phyloP scores from a whole-genome alignment of 2,888 invertebrate genomes.

The Ceratothoa steindachneri region DNA sequence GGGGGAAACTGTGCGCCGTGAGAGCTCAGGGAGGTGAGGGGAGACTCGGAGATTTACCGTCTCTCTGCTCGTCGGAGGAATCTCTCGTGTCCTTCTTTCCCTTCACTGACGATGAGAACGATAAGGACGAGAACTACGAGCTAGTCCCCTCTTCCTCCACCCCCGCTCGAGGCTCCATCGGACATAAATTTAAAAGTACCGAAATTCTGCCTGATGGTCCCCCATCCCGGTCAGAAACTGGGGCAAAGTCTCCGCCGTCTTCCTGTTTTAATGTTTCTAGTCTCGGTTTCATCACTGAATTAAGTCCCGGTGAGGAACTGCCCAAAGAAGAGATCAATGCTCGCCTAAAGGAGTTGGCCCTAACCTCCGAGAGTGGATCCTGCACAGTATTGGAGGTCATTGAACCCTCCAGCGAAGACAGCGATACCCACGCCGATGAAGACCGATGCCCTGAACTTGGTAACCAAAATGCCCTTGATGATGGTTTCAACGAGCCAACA shows the following conservation, averaged over 20 bases:
- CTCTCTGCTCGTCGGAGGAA: slow-evolving; percentile 42
- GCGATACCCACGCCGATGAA: slow-evolving; percentile 42
- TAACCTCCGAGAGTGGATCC: slow-evolving; percentile 50
- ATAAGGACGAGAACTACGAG: slow-evolving; percentile 20
- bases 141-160: slow-evolving; percentile 19
- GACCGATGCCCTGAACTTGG: neutral
- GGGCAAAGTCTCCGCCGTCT: no score
- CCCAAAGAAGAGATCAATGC: slow-evolving; percentile 48
- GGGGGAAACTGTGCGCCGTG: slow-evolving; percentile 38
- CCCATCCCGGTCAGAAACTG: neutral
- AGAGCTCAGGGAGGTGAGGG: slow-evolving; percentile 43
- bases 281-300: slow-evolving; percentile 31
- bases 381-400: slow-evolving; percentile 52
- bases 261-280: slow-evolving; percentile 15
- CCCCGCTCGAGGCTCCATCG: slow-evolving; percentile 1
- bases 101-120: slow-evolving; percentile 41
- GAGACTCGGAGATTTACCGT: slow-evolving; percentile 37
- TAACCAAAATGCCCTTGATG: neutral
- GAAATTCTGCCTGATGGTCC: neutral
- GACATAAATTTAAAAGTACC: neutral
- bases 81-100: slow-evolving; percentile 43
- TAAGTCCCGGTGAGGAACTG: slow-evolving; percentile 20
- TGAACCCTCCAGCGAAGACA: slow-evolving; percentile 51
- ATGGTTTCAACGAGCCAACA: neutral
- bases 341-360: slow-evolving; percentile 48